A percentile compares a stretch with the other conserved stretches of the same genome.
Conservation (phyloP, 2,113 vertebrate genomes). For the Nettapus auritus region DNA sequence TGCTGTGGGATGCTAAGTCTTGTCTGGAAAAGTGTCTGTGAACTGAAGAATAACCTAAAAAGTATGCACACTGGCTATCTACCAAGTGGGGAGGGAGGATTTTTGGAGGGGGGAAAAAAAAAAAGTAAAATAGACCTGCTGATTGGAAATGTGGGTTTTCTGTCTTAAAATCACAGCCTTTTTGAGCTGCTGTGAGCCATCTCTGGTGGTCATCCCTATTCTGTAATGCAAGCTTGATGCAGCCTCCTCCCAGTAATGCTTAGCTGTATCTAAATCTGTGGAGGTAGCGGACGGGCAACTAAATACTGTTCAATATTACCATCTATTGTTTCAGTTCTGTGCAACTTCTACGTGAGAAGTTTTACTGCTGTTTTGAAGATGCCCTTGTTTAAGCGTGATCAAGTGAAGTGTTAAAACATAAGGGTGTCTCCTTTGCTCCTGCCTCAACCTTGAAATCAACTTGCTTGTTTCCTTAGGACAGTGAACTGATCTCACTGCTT, state of each 20-base stretch:
- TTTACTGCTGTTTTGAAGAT: background rate
- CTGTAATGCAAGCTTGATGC: background rate
- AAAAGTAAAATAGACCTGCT: background rate
- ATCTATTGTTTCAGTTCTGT: background rate
- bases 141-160: background rate
- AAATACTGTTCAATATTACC: accelerated
- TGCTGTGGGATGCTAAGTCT: background rate
- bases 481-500: background rate
- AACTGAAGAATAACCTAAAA: background rate
- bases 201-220: background rate
- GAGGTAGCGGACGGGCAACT: background rate
- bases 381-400: background rate
- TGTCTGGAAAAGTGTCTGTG: background rate
- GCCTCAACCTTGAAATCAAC: background rate
- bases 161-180: background rate
- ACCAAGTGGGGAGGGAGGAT: background rate
- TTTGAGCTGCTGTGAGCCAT: background rate
- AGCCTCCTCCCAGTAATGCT: background rate
- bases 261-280: background rate
- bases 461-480: background rate
- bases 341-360: background rate
- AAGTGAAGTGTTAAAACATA: background rate
- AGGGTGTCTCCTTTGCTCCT: background rate
- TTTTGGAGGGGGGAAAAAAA: background rate
- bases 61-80: background rate